Percentiles rank a stretch among this genome's conserved stretches.
phyloP scores from a whole-genome alignment of 2,113 vertebrate genomes.

The Procavia capensis region DNA sequence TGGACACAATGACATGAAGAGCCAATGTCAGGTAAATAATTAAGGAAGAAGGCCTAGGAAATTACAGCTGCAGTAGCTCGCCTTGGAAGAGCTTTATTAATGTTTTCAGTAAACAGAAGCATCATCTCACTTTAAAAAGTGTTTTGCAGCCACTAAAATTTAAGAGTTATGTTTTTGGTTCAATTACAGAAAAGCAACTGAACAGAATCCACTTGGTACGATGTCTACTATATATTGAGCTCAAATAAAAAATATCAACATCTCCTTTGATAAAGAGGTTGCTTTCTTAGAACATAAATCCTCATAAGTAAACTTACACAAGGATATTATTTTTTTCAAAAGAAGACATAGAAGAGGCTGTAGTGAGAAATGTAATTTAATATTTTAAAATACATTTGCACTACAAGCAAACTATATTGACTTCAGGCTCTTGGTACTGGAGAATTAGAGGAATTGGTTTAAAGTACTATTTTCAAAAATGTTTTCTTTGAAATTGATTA shows the following conservation, averaged over 20 bases:
- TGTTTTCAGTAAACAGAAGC: not conserved
- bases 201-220: not conserved
- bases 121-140: conserved; percentile 3
- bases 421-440: not conserved
- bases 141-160: not conserved
- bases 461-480: not conserved
- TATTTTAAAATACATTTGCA: not conserved
- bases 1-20: not conserved
- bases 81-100: not conserved
- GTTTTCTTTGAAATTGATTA: not conserved
- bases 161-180: conserved; percentile 38
- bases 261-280: not conserved
- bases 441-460: not conserved
- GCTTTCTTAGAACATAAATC: not conserved
- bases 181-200: conserved; percentile 29
- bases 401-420: conserved; percentile 1
- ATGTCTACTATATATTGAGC: not conserved
- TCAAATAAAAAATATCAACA: conserved; percentile 28
- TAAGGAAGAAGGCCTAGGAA: not conserved
- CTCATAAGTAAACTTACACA: not conserved
- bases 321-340: not conserved
- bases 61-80: not conserved
- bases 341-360: not conserved
- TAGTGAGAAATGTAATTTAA: not conserved
- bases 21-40: not conserved